Percentiles rank a stretch among this genome's conserved stretches.
These are phyloP conservation scores for Neomorphus geoffroyi DNA, from an alignment of 2,797 vertebrate genomes.

Conservation along the genomic window DNA sequence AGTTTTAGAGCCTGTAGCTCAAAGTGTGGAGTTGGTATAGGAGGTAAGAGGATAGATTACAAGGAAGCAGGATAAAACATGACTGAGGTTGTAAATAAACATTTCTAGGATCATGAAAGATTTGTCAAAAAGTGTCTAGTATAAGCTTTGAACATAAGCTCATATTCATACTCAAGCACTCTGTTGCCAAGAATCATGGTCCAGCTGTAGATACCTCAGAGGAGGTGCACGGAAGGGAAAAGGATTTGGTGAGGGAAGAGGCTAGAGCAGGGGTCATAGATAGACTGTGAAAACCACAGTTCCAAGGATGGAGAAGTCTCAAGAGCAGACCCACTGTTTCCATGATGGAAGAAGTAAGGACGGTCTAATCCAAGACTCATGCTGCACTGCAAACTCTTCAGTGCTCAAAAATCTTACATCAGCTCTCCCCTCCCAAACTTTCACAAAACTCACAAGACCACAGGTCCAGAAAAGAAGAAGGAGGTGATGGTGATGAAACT, in stretches of 20 bases:
- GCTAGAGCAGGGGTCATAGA: neutral
- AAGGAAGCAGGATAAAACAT: neutral
- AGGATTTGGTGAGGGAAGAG: neutral
- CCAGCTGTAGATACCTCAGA: neutral
- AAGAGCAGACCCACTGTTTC: neutral
- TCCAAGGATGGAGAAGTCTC: neutral
- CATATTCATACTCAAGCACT: neutral
- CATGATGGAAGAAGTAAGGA: neutral
- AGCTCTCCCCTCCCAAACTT: neutral
- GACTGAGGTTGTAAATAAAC: neutral
- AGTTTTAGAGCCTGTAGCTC: neutral
- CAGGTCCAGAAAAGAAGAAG: neutral
- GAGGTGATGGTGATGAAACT: neutral
- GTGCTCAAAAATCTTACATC: neutral
- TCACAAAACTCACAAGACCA: neutral
- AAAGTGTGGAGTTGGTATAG: neutral
- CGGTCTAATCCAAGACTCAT: neutral
- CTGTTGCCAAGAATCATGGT: neutral
- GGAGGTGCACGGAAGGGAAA: neutral
- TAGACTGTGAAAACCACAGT: neutral
- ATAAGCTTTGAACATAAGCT: neutral
- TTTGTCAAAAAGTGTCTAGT: neutral
- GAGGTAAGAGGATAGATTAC: neutral
- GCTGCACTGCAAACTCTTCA: neutral
- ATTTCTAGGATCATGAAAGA: neutral